Evolutionary conservation across 2,888 invertebrate species (phyloP).

Genomic region (Tupiocoris notatus): DNA sequence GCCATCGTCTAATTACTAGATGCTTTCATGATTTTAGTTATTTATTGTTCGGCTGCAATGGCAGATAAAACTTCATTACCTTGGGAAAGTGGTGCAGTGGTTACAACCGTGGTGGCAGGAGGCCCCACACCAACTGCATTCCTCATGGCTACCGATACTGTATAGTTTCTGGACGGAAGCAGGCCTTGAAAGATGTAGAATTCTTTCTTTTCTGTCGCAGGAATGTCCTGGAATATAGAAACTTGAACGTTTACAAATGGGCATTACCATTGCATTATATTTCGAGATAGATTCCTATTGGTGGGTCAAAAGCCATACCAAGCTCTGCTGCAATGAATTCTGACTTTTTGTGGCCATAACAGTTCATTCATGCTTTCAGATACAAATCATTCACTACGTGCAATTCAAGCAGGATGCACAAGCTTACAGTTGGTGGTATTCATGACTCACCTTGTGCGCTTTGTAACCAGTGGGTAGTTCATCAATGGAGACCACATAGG

Average conservation of each 20-base stretch:
- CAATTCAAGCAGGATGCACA: too few species aligned
- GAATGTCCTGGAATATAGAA: constrained; percentile 64
- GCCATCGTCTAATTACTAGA: too few species aligned
- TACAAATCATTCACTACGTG: too few species aligned
- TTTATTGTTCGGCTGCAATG: neutral
- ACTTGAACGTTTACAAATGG: too few species aligned
- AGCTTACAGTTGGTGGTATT: too few species aligned
- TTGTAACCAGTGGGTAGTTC: constrained; percentile 61
- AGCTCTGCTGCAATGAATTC: too few species aligned
- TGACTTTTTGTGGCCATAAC: too few species aligned
- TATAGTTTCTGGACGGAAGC: constrained; percentile 69
- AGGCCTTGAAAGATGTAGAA: constrained; percentile 78
- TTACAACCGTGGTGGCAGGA: constrained; percentile 62
- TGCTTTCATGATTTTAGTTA: neutral
- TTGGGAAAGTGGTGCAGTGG: constrained; percentile 66
- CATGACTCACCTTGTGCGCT: constrained; percentile 63
- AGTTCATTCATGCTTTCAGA: too few species aligned
- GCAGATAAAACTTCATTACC: too few species aligned
- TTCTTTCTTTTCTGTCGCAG: constrained; percentile 65
- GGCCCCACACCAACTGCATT: constrained; percentile 81
- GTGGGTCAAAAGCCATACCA: too few species aligned
- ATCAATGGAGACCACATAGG: constrained; percentile 74
- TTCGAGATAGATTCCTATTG: too few species aligned
- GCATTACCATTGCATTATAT: too few species aligned
- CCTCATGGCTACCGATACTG: constrained; percentile 74